These are phyloP conservation scores for Platysteira castanea DNA, from an alignment of 2,113 vertebrate genomes.

Conservation along the genomic window DNA sequence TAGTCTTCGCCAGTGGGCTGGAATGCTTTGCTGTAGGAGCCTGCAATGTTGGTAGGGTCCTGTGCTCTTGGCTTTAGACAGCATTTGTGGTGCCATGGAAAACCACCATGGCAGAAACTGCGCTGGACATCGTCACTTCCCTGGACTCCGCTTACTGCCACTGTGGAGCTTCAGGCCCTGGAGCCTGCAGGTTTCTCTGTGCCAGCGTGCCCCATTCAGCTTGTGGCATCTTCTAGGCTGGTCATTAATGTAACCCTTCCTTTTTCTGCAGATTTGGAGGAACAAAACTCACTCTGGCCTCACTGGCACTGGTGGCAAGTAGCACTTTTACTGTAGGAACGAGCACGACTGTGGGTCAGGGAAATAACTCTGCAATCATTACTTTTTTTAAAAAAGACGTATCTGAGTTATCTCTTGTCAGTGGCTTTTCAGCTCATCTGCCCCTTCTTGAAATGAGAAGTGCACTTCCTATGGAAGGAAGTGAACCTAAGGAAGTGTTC, in stretches of 20 bases:
- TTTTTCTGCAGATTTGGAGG: background rate
- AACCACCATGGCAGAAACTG: background rate
- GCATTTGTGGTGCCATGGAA: background rate
- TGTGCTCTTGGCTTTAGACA: background rate
- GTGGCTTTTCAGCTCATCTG: background rate
- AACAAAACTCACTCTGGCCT: background rate
- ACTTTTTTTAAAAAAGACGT: background rate
- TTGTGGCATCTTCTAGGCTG: background rate
- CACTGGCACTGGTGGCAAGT: background rate
- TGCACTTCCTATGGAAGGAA: background rate
- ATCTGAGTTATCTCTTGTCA: background rate
- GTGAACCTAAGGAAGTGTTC: background rate
- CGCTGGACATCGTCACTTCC: fast-evolving
- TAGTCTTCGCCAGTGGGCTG: background rate
- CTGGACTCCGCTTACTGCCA: background rate
- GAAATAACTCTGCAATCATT: background rate
- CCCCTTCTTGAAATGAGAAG: background rate
- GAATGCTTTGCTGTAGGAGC: background rate
- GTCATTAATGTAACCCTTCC: background rate
- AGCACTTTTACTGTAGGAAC: background rate
- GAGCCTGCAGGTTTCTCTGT: background rate
- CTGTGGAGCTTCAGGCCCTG: background rate
- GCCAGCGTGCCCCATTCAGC: background rate
- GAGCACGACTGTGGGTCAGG: background rate
- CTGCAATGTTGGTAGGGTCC: fast-evolving